A percentile compares a stretch with the other conserved stretches of the same genome.
Evolutionary conservation across 1,140 invertebrate genomes (phyloP).

Genomic region (Caenorhabditis latens): DNA sequence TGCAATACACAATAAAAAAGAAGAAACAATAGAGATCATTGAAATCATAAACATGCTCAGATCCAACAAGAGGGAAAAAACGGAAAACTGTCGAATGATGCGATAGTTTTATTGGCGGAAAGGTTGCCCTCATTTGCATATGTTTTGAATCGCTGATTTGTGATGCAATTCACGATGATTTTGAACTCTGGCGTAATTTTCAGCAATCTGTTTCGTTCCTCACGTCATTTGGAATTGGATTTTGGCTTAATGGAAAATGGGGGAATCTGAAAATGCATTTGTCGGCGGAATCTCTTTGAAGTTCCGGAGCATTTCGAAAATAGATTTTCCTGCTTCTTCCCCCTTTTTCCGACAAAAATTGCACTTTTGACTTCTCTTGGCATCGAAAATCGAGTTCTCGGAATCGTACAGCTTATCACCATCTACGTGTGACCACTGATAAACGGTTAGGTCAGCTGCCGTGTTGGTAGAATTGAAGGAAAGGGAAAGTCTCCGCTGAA

Average conservation of each 20-base stretch:
- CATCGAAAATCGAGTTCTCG: too few relatives aligned
- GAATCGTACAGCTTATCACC: too few relatives aligned
- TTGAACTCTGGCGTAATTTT: conserved; percentile 46
- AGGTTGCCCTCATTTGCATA: conserved; percentile 29
- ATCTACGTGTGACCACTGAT: background rate
- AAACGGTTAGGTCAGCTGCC: background rate
- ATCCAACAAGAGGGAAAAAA: background rate
- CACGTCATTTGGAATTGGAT: conserved; percentile 7
- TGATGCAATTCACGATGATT: conserved; percentile 10
- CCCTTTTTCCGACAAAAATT: background rate
- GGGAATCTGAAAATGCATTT: background rate
- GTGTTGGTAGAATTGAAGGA: background rate
- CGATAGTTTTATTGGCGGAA: conserved; percentile 3
- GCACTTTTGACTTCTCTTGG: too few relatives aligned
- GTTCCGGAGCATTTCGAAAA: background rate
- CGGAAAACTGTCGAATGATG: background rate
- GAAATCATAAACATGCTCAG: background rate
- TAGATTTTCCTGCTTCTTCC: background rate
- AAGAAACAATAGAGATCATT: background rate
- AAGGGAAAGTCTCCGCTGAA: background rate
- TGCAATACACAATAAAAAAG: too few relatives aligned
- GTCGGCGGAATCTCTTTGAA: conserved; percentile 9
- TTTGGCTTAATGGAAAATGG: too few relatives aligned
- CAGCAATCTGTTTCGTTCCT: background rate
- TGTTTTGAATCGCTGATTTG: conserved; percentile 35